Conservation (phyloP, 1,140 invertebrate genomes). For the Leguminivora glycinivorella region DNA sequence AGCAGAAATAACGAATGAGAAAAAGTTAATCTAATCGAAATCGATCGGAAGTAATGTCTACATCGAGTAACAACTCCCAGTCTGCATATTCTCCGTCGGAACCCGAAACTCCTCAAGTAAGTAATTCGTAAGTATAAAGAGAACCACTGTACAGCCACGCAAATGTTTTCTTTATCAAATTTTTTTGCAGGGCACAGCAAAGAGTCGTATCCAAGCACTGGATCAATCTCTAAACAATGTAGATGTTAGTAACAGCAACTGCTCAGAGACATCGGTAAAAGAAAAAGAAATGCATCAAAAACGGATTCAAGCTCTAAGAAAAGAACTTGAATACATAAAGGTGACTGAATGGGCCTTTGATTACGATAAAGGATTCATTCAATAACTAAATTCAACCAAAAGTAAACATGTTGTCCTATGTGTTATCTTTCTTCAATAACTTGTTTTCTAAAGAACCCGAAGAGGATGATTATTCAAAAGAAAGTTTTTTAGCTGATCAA, state of each 20-base stretch:
- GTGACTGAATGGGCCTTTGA: constrained; percentile 86
- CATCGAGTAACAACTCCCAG: constrained; percentile 69
- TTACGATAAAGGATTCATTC: constrained; percentile 68
- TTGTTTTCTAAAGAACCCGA: constrained; percentile 44
- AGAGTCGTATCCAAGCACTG: constrained; percentile 60
- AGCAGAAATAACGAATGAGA: constrained; percentile 29
- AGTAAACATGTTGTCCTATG: constrained; percentile 58
- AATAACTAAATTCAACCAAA: constrained; percentile 41
- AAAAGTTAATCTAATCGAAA: not conserved
- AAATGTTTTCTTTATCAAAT: not conserved
- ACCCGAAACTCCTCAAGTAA: constrained; percentile 67
- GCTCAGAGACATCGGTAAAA: constrained; percentile 63
- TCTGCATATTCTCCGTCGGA: constrained; percentile 67
- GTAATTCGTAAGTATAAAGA: not conserved
- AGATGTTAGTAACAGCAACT: constrained; percentile 52
- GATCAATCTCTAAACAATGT: constrained; percentile 63
- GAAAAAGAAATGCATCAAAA: constrained; percentile 79
- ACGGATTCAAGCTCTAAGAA: constrained; percentile 82
- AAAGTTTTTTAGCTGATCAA: constrained; percentile 63
- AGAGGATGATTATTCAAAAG: constrained; percentile 53
- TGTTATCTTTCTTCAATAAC: constrained; percentile 55
- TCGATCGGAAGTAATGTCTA: constrained; percentile 50
- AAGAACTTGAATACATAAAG: constrained; percentile 84
- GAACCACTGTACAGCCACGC: not conserved
- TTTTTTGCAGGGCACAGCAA: constrained; percentile 52